These are phyloP conservation scores for Mellilla xanthometata DNA, from an alignment of 2,888 invertebrate genomes.

Conservation along the genomic window DNA sequence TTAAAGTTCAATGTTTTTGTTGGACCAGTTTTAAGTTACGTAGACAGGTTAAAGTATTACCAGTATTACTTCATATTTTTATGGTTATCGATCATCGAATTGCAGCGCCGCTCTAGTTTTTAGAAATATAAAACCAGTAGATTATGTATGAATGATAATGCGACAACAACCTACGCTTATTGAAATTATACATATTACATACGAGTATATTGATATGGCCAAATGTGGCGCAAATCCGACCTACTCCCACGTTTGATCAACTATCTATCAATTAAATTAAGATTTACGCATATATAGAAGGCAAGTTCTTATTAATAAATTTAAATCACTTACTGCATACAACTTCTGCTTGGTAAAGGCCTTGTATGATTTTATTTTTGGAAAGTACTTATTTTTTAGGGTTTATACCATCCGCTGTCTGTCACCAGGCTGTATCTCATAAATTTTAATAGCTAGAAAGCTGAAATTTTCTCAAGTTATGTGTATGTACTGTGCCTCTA, in stretches of 20 bases:
- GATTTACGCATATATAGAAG: background rate
- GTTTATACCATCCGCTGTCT: too few species aligned
- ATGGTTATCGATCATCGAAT: constrained; percentile 15
- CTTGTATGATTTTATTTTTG: too few species aligned
- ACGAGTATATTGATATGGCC: constrained; percentile 11
- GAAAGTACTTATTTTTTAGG: too few species aligned
- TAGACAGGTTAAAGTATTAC: background rate
- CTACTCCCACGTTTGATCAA: constrained; percentile 16
- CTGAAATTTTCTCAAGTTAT: too few species aligned
- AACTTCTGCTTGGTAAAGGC: too few species aligned
- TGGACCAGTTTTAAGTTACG: constrained; percentile 1
- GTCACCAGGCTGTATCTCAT: too few species aligned
- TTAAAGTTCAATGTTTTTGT: constrained; percentile 1
- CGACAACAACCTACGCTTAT: constrained; percentile 17
- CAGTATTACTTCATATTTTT: constrained; percentile 11
- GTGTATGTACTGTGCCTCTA: too few species aligned
- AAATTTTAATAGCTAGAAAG: too few species aligned
- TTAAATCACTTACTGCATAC: background rate
- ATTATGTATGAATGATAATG: constrained; percentile 17
- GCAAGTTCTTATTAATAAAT: background rate
- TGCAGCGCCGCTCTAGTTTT: constrained; percentile 22
- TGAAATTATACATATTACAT: constrained; percentile 17
- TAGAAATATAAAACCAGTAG: constrained; percentile 15
- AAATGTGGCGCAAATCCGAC: constrained; percentile 16
- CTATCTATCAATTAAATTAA: background rate